Base-by-base conservation (phyloP, 2,888 invertebrate genomes). In the Agonopterix subpropinquella region DNA sequence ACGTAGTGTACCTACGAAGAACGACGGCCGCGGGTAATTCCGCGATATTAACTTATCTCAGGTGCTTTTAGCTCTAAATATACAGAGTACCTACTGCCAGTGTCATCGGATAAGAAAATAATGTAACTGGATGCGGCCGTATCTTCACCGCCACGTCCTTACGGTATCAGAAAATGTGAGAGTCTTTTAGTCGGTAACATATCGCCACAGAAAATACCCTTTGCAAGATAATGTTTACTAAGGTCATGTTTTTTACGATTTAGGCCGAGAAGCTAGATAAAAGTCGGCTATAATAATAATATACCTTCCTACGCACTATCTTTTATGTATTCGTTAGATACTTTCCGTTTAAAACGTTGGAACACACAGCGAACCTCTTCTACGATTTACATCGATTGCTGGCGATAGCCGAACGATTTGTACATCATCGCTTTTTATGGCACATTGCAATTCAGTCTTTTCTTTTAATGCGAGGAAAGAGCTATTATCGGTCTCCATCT, bases 31-130 rank as follows among this genome's bases (percentile, higher is more conserved):
- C 70, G 66, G 64, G 70, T 69, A 70, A 72, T 70, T 67, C 65
- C 59, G 59, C 58, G 65, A 73, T 78, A 78, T 78, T 74, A 77
- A 75, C 69, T 77, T 78, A 78, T 77, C 75, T 71, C 71, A 80
- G 79, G 77, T 77, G 75, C 65, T 41, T 36, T 68, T 64, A 60
- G 49, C 57, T 55, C 58, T 69, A 70, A 74, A 73, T 73, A 72
- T 62, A 66, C 62, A 47, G 57, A 58, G 63, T 59, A 60, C 59
- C 63, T 65, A 61, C 68, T 66, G 66, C 54, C 55, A 64, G 61
- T 64, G 65, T 64, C 59, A 58, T 57, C 55, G 51, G 46, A 51
- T 55, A 50, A 62, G 59, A 65, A 28, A 62, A 59, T 66, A 67
- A 66, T 64, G 59, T 56, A 55, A 59, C 65, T 67, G 55, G 61